A percentile compares a stretch with the other conserved stretches of the same genome.
These are phyloP conservation scores for Rhipidura dahli DNA, from an alignment of 2,113 vertebrate genomes.

Conservation along the genomic window DNA sequence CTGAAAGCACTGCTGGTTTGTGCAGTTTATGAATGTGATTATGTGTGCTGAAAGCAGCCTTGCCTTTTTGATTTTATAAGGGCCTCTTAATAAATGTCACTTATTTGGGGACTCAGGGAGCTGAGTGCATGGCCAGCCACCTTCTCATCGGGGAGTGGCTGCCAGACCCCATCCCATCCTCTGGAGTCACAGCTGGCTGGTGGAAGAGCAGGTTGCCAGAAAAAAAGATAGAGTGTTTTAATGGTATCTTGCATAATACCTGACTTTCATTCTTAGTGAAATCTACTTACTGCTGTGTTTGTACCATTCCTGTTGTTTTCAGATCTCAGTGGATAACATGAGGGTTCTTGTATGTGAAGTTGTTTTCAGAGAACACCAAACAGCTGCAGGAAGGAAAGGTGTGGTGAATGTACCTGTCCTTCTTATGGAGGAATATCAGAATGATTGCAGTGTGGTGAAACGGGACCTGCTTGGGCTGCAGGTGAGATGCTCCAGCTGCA, in stretches of 20 bases:
- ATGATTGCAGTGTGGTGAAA: neutral
- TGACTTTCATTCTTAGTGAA: neutral
- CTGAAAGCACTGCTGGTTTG: constrained; percentile 4
- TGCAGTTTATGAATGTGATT: neutral
- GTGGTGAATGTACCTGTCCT: neutral
- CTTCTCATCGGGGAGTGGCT: neutral
- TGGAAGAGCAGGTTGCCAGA: neutral
- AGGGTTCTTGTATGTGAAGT: neutral
- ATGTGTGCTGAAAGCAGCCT: neutral
- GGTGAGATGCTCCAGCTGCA: neutral
- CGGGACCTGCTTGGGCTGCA: neutral
- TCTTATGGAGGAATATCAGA: neutral
- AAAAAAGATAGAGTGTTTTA: neutral
- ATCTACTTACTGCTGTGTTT: neutral
- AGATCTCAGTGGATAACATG: neutral
- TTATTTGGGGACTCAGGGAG: neutral
- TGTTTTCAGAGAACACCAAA: neutral
- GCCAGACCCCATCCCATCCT: neutral
- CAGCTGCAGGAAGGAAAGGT: neutral
- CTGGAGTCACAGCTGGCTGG: neutral
- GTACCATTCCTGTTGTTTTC: neutral
- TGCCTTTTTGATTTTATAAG: neutral
- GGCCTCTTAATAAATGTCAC: constrained; percentile 39
- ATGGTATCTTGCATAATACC: neutral
- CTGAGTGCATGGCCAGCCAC: neutral